phyloP scores from a whole-genome alignment of 53 echinoderm and acorn worm species.

The Temnopleurus reevesii region DNA sequence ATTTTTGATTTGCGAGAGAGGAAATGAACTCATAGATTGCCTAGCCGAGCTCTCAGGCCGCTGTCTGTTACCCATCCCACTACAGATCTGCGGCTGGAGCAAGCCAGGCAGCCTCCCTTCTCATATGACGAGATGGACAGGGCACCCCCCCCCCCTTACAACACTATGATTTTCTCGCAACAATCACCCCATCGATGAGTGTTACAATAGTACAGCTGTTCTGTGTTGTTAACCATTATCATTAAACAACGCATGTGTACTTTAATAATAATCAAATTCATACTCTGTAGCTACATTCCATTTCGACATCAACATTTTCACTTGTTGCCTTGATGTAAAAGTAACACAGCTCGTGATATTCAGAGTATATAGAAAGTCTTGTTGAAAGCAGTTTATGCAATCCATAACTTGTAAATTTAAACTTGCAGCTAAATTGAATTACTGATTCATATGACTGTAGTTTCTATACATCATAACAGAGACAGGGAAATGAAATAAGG shows the following conservation, averaged over 20 bases:
- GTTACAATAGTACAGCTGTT: conserved; percentile 48
- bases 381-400: too few relatives aligned
- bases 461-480: background rate
- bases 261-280: conserved; percentile 7
- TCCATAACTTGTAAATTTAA: background rate
- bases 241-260: background rate
- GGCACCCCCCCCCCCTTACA: background rate
- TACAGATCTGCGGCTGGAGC: conserved; percentile 14
- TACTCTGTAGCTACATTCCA: background rate
- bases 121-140: background rate
- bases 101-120: background rate
- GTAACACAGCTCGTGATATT: too few relatives aligned
- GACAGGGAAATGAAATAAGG: background rate
- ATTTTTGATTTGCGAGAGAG: conserved; percentile 49
- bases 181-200: conserved; percentile 27
- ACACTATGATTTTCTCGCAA: background rate
- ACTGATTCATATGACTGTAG: background rate
- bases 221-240: conserved; percentile 19
- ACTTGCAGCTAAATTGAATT: background rate
- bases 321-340: too few relatives aligned
- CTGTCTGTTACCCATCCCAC: background rate
- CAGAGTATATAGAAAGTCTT: too few relatives aligned
- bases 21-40: conserved; percentile 52
- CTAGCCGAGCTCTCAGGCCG: background rate
- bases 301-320: too few relatives aligned